Base-by-base conservation (phyloP, 2,113 vertebrate genomes). In the Apus apus region DNA sequence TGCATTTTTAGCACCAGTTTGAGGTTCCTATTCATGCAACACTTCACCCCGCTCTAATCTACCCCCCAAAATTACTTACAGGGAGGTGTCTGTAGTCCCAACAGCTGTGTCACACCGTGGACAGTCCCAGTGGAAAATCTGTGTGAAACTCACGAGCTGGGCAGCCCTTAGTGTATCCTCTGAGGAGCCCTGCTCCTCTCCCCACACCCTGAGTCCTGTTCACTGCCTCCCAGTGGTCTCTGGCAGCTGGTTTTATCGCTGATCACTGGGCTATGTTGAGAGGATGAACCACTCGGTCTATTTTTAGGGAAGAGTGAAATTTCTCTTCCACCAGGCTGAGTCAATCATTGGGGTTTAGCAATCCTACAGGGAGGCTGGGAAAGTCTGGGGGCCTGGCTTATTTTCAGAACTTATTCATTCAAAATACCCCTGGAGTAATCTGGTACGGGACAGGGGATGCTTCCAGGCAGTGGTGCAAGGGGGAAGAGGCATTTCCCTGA, bases 201-300 rank as follows among this genome's bases (percentile, higher is more conserved):
- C 92, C 60, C 65, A 76, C 85, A 75, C 88, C 75, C 87, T 74
- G 65, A 0, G 78, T 84, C 85, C 97, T 76, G 57, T 93, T 96
- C 93, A 97, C 94, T 97, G 91, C 97, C 93, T 98, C 97, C 96
- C 89, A 92, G 97, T 93, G 95, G 96, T 84, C 93, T 91, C 96
- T 93, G 97, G 94, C 98, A 98, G 98, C 98, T 98, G 98, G 98
- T 98, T 99, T 99, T 99, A 99, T 99, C 98, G 72, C 96, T 14
- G 70, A 75, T 83, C 27, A 13, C 93, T 71, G 94, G 95, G 97
- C 98, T 99, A 99, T 98, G 98, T 99, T 99, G 97, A 98, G 98
- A 96, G 95, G 93, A 98, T 98, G 98, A 98, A 97, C 80, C 84
- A 88, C 73, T 81, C 17, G 64, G 53, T 87, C 97, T 98, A 98